phyloP scores from a whole-genome alignment of 2,113 vertebrate genomes.

The Dasypus novemcinctus region DNA sequence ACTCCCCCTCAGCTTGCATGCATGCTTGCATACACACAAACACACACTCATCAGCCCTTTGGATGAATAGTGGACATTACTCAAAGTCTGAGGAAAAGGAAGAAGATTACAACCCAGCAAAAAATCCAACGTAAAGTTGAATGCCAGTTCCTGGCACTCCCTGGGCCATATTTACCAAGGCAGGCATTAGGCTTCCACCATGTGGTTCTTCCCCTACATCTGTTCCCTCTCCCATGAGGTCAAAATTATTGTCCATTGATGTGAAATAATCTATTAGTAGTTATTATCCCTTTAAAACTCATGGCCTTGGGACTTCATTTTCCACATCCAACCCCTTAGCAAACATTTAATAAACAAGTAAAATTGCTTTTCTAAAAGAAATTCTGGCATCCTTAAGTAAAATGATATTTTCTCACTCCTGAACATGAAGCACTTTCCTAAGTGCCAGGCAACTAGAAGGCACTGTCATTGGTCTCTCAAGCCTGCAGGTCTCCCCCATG shows the following conservation, averaged over 20 bases:
- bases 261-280: background rate
- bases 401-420: background rate
- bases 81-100: background rate
- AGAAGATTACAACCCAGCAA: background rate
- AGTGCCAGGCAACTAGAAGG: background rate
- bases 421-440: background rate
- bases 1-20: background rate
- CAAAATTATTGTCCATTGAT: background rate
- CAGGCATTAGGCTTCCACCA: background rate
- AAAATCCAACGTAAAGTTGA: background rate
- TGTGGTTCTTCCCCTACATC: background rate
- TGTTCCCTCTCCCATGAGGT: background rate
- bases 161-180: background rate
- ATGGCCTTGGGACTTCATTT: background rate
- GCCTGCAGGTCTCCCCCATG: too few species aligned
- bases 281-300: background rate
- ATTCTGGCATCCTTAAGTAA: background rate
- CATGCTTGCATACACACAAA: background rate
- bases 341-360: background rate
- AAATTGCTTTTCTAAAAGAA: background rate
- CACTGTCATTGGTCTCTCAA: background rate
- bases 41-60: background rate
- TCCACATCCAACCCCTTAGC: background rate
- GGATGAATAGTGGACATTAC: background rate
- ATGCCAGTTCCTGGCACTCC: fast-evolving